Evolutionary conservation across 2,888 invertebrate genomes (phyloP), one percentile per base, ranked within the genome.

Genomic region (Dolichopus griseipennis): DNA sequence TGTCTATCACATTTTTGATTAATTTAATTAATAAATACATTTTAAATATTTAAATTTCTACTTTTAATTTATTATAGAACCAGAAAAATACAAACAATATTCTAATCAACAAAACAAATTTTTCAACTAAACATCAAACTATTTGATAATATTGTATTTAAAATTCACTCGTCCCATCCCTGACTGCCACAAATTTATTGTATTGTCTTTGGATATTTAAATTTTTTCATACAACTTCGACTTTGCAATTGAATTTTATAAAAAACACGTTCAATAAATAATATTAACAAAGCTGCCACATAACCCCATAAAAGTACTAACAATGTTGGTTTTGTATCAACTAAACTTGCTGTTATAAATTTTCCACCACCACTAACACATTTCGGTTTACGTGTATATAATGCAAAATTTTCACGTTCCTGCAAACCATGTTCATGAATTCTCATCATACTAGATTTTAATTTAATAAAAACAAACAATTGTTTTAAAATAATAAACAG

Each of bases 291-390:
- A 18, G 84, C 75, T 0, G 80, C 63, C 0, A 79, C 65, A 70
- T 78, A 78, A 61, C 84, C 84, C 72, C 82, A 84, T 0, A 80
- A 65, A 20, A 84, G 75, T 70, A 82, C 75, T 5, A 83, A 70
- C n/a, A 84, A 73, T 0, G 85, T 84, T 18, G 85, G 84, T 71
- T 84, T 83, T 72, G 84, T 85, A 74, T 87, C 87, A 1, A 85
- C 81, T 73, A 87, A 81, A 62, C 85, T 85, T 9, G 89, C 89
- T 15, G 86, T 88, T 12, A 85, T 83, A 75, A 89, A 89, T 71
- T 80, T 82, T 15, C 74, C 73, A 61, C 73, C 73, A 65, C 76
- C 82, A 0, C 82, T 82, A 5, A 77, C 76, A 72, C 89, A 90
- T 5, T 76, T 72, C 0, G 89, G 89, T 75, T 86, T 88, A 70